Evolutionary conservation across 2,888 invertebrate genomes (phyloP).

Genomic region (Caenorhabditis zanzibari): DNA sequence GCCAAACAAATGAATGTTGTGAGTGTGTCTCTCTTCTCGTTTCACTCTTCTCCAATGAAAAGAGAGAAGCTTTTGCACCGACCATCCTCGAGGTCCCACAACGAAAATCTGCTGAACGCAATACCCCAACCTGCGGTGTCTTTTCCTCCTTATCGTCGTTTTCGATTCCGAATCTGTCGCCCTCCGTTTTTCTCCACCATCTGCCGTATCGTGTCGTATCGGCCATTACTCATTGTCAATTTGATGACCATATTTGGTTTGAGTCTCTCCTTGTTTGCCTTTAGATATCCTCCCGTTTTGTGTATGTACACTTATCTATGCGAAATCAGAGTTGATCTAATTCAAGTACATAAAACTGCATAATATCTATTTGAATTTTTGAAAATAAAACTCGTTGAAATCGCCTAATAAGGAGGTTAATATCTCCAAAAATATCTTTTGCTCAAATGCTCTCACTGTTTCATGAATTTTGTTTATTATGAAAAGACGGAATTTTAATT

Average conservation of each 20-base stretch:
- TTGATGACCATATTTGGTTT: constrained; percentile 45
- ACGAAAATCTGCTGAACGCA: constrained; percentile 45
- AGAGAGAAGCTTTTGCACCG: constrained; percentile 57
- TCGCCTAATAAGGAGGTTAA: too few relatives aligned
- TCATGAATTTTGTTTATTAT: too few relatives aligned
- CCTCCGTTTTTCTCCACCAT: constrained; percentile 25
- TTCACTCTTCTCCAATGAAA: constrained; percentile 46
- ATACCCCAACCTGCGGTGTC: constrained; percentile 25
- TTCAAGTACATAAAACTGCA: background rate
- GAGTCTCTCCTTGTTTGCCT: constrained; percentile 39
- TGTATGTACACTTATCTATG: constrained; percentile 9
- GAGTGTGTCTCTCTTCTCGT: constrained; percentile 47
- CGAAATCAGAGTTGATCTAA: background rate
- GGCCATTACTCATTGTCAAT: constrained; percentile 46
- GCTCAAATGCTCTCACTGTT: too few relatives aligned
- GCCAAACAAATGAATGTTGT: constrained; percentile 48
- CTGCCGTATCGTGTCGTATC: constrained; percentile 39
- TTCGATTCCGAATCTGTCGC: constrained; percentile 33
- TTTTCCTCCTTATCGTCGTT: constrained; percentile 22
- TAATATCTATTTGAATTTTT: too few relatives aligned
- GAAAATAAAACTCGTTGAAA: too few relatives aligned
- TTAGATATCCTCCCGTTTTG: constrained; percentile 28
- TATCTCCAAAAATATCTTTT: too few relatives aligned
- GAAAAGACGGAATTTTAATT: too few relatives aligned
- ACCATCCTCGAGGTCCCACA: constrained; percentile 54